Percentiles rank a stretch among this genome's conserved stretches.
Conservation (phyloP, 2,113 vertebrate species). For the Carollia perspicillata region DNA sequence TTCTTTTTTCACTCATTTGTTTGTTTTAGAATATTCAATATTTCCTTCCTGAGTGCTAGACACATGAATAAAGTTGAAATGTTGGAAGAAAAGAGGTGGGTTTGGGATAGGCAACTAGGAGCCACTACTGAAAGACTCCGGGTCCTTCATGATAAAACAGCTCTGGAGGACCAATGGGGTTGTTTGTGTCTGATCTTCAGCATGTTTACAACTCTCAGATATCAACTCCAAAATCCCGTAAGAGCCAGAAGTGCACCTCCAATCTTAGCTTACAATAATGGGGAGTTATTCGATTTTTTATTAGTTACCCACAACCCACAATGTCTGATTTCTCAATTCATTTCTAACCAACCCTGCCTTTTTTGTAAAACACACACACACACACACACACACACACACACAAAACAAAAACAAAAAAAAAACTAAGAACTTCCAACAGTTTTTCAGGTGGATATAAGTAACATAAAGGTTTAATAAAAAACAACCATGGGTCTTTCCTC, state of each 20-base stretch:
- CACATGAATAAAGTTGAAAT: neutral
- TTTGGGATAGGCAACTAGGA: neutral
- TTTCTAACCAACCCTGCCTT: neutral
- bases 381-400: too few species aligned
- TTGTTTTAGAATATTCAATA: neutral
- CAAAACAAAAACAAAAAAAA: neutral
- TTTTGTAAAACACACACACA: neutral
- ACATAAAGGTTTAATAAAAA: neutral
- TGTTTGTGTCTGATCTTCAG: neutral
- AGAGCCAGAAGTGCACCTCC: neutral
- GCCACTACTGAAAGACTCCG: neutral
- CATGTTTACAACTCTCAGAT: neutral
- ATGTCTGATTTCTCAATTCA: neutral
- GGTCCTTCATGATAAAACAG: neutral
- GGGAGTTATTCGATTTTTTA: neutral
- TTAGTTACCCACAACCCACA: neutral
- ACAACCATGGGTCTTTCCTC: neutral
- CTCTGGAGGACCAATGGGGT: neutral
- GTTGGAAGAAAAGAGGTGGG: neutral
- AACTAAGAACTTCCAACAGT: neutral
- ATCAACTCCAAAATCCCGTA: neutral
- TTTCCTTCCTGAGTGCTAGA: neutral
- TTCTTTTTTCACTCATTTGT: neutral
- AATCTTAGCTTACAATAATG: neutral
- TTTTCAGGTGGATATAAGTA: neutral